phyloP scores from a whole-genome alignment of 2,888 invertebrate species.

The Diachrysia chrysitis region DNA sequence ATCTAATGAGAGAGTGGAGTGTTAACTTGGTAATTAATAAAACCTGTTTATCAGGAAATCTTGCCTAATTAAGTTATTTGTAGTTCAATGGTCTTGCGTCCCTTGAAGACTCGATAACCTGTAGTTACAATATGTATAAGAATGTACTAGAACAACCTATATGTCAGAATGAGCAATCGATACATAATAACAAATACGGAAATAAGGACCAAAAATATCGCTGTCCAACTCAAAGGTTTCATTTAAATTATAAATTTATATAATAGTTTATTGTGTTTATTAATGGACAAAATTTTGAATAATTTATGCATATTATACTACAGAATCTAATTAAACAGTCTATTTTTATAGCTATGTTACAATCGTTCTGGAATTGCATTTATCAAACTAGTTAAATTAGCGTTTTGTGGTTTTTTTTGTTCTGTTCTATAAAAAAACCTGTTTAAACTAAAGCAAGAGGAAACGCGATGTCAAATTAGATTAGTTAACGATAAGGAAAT shows the following conservation, averaged over 20 bases:
- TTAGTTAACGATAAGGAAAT: not conserved
- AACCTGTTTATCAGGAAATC: conserved; percentile 10
- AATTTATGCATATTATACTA: not conserved
- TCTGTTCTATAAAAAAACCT: not conserved
- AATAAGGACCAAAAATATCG: not conserved
- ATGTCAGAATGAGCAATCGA: not conserved
- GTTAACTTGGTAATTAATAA: not conserved
- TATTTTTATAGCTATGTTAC: not conserved
- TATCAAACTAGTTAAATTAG: not conserved
- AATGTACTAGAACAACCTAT: not conserved
- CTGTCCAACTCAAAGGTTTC: not conserved
- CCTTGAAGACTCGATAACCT: not conserved
- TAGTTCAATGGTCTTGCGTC: not conserved
- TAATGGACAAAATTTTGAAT: not conserved
- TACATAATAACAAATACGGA: not conserved
- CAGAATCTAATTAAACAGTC: not conserved
- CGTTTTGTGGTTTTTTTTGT: not conserved
- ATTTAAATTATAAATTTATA: not conserved
- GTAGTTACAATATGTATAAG: not conserved
- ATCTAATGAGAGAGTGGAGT: conserved; percentile 19
- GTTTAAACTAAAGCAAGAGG: not conserved
- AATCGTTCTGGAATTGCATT: not conserved
- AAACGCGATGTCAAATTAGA: conserved; percentile 1
- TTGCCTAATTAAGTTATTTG: conserved; percentile 3
- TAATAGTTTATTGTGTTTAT: no score